Conservation (phyloP, 2,888 invertebrate genomes). For the Cheilosia grossa region DNA sequence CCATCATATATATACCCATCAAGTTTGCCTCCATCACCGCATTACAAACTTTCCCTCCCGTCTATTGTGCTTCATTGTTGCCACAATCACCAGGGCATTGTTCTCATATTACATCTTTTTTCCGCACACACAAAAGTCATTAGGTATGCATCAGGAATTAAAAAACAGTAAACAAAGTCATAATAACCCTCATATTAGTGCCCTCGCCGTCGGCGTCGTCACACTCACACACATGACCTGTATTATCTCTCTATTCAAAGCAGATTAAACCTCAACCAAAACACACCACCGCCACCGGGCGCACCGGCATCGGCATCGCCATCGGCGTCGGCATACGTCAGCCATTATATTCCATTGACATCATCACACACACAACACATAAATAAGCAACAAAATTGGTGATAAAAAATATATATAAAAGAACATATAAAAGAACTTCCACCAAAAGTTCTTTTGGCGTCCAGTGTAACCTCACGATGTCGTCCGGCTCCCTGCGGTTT, state of each 20-base stretch:
- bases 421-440: slow-evolving; percentile 39
- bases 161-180: slow-evolving; percentile 70
- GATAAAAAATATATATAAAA: slow-evolving; percentile 62
- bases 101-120: slow-evolving; percentile 29
- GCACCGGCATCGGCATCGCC: too few relatives aligned
- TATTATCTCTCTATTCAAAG: slow-evolving; percentile 68
- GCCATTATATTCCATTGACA: slow-evolving; percentile 67
- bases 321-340: slow-evolving; percentile 67
- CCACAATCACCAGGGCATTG: slow-evolving; percentile 18
- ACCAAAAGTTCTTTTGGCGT: slow-evolving; percentile 60
- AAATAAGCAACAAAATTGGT: slow-evolving; percentile 57
- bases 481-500: slow-evolving; percentile 68
- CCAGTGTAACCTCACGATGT: slow-evolving; percentile 66
- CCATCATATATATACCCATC: too few relatives aligned
- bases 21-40: not conserved
- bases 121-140: slow-evolving; percentile 32
- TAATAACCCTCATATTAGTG: slow-evolving; percentile 63
- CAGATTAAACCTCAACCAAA: slow-evolving; percentile 64
- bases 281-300: slow-evolving; percentile 45
- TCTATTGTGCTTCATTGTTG: slow-evolving; percentile 15
- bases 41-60: not conserved
- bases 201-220: slow-evolving; percentile 21
- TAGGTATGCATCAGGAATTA: slow-evolving; percentile 49
- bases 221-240: slow-evolving; percentile 48
- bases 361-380: slow-evolving; percentile 43